Conservation (phyloP, 1,140 invertebrate species). For the Mya arenaria region DNA sequence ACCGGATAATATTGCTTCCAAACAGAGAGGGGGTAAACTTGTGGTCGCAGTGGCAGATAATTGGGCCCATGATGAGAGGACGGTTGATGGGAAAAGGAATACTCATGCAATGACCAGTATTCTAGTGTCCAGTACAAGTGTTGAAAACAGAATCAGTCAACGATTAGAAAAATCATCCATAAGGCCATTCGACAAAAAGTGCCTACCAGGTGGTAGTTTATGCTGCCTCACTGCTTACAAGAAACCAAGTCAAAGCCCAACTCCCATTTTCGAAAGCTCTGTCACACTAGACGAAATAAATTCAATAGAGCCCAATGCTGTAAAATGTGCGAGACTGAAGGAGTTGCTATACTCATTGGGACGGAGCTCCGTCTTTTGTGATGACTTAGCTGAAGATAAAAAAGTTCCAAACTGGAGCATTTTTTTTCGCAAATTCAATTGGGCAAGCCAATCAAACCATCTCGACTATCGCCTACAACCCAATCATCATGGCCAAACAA, state of each 20-base stretch:
- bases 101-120: constrained; percentile 48
- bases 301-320: neutral
- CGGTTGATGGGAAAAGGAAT: constrained; percentile 27
- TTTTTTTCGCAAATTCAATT: neutral
- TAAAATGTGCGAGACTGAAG: constrained; percentile 3
- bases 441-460: neutral
- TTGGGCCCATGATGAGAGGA: constrained; percentile 43
- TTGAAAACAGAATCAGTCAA: neutral
- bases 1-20: neutral
- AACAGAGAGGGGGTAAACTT: neutral
- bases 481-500: constrained; percentile 28
- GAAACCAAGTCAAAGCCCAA: neutral
- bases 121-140: constrained; percentile 3
- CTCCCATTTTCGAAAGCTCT: neutral
- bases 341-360: neutral
- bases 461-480: constrained; percentile 3
- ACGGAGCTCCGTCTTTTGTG: constrained; percentile 3
- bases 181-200: neutral
- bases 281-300: constrained; percentile 9
- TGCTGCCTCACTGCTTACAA: neutral
- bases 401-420: neutral
- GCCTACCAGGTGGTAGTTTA: neutral
- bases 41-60: constrained; percentile 22
- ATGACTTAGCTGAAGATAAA: neutral
- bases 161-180: neutral